Evolutionary conservation across 1,140 invertebrate genomes (phyloP).

Genomic region (Hetaerina americana): DNA sequence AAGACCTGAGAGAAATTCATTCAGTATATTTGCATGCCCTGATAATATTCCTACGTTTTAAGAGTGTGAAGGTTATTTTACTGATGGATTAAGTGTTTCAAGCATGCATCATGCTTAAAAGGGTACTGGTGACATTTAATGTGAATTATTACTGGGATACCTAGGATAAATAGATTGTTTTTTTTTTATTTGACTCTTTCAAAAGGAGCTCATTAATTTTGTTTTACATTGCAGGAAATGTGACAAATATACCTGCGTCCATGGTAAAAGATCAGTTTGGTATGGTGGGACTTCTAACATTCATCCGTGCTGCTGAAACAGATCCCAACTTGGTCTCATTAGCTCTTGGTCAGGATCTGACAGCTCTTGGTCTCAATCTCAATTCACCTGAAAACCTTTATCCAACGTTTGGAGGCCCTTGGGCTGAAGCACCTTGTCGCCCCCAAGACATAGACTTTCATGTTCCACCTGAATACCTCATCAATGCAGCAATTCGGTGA

Average conservation of each 20-base stretch:
- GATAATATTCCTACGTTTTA: too few species aligned
- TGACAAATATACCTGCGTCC: slow-evolving; percentile 93
- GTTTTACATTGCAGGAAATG: slow-evolving; percentile 50
- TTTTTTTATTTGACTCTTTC: slow-evolving; percentile 3
- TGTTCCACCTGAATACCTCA: slow-evolving; percentile 96
- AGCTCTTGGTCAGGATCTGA: slow-evolving; percentile 92
- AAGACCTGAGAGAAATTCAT: too few species aligned
- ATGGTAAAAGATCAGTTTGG: slow-evolving; percentile 99
- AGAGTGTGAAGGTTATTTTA: too few species aligned
- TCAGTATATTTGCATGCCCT: too few species aligned
- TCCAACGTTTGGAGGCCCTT: slow-evolving; percentile 94
- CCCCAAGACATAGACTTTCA: slow-evolving; percentile 98
- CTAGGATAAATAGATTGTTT: background rate
- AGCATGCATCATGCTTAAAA: too few species aligned
- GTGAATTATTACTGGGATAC: slow-evolving; percentile 5
- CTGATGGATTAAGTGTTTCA: too few species aligned
- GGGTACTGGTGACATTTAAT: too few species aligned
- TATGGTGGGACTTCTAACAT: slow-evolving; percentile 93
- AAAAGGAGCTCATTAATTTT: slow-evolving; percentile 8
- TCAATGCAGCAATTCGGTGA: slow-evolving; percentile 73
- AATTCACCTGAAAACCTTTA: slow-evolving; percentile 94
- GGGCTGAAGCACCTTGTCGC: slow-evolving; percentile 92
- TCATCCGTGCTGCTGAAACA: slow-evolving; percentile 92
- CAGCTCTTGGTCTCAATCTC: slow-evolving; percentile 91
- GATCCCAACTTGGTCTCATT: slow-evolving; percentile 90